These are phyloP conservation scores for Drosophila phalerata DNA, from an alignment of 2,888 invertebrate species.

Conservation along the genomic window DNA sequence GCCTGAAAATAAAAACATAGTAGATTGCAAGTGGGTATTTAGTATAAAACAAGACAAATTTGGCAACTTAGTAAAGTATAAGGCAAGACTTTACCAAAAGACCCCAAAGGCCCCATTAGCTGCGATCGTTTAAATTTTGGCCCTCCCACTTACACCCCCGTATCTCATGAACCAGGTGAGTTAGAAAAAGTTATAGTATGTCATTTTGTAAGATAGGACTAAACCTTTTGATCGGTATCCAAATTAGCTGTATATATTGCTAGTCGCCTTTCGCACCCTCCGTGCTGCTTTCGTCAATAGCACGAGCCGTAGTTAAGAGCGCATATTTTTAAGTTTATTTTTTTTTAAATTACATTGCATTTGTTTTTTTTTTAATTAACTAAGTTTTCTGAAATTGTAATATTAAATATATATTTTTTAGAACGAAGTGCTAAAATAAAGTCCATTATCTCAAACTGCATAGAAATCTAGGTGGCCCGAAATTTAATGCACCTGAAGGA, in stretches of 20 bases:
- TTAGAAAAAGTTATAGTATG: too few relatives aligned
- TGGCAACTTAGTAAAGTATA: slow-evolving; percentile 25
- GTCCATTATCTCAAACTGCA: slow-evolving; percentile 85
- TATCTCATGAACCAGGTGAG: too few relatives aligned
- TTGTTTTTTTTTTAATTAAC: slow-evolving; percentile 51
- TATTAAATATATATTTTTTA: slow-evolving; percentile 59
- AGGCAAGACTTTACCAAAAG: slow-evolving; percentile 23
- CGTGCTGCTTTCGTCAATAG: too few relatives aligned
- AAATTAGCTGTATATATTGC: too few relatives aligned
- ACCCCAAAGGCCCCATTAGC: too few relatives aligned
- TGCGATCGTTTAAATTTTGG: too few relatives aligned
- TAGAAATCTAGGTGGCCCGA: slow-evolving; percentile 86
- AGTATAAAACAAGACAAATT: slow-evolving; percentile 14
- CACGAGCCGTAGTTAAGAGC: slow-evolving; percentile 15
- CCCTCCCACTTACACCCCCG: too few relatives aligned
- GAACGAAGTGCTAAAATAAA: slow-evolving; percentile 86
- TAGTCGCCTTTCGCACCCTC: too few relatives aligned
- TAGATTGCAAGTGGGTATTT: slow-evolving; percentile 14
- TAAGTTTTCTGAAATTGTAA: slow-evolving; percentile 47
- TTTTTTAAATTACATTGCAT: slow-evolving; percentile 34
- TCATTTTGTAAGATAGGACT: too few relatives aligned
- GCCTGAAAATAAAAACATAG: slow-evolving; percentile 27
- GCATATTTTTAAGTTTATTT: slow-evolving; percentile 25
- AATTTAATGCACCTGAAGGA: slow-evolving; percentile 84
- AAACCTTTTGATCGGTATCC: too few relatives aligned